Percentiles rank a stretch among this genome's conserved stretches.
These are phyloP conservation scores for Proales similis DNA, from an alignment of 1,140 invertebrate species.

Conservation along the genomic window DNA sequence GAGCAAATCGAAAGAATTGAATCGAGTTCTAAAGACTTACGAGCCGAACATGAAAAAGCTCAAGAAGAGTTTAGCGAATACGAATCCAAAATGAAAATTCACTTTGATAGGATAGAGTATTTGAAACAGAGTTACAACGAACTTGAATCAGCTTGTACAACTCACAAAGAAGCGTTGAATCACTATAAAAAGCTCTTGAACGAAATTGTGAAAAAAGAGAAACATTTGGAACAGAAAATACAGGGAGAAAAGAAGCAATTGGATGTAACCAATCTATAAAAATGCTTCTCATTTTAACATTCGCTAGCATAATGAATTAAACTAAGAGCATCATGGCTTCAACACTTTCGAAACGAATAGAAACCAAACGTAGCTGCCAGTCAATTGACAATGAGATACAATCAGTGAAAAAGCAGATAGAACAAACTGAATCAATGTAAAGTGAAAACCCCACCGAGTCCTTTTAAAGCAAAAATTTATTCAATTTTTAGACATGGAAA, in stretches of 20 bases:
- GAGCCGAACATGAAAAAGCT: constrained; percentile 38
- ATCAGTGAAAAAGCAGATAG: constrained; percentile 46
- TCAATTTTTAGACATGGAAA: constrained; percentile 45
- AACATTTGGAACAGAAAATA: constrained; percentile 40
- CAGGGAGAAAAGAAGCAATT: constrained; percentile 8
- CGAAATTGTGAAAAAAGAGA: constrained; percentile 36
- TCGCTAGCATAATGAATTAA: background rate
- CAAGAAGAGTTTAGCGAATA: constrained; percentile 41
- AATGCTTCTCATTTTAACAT: background rate
- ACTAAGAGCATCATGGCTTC: background rate
- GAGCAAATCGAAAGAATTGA: constrained; percentile 38
- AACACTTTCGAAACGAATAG: constrained; percentile 39
- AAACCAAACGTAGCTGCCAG: constrained; percentile 43
- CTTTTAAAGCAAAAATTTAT: constrained; percentile 17
- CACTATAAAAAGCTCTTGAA: constrained; percentile 21
- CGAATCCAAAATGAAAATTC: constrained; percentile 41
- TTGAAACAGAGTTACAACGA: constrained; percentile 41
- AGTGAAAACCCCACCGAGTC: background rate
- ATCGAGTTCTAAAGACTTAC: constrained; percentile 38
- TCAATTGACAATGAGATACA: constrained; percentile 47
- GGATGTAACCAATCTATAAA: constrained; percentile 16
- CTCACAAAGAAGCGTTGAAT: constrained; percentile 14
- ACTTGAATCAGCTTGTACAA: constrained; percentile 5
- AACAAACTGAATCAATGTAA: constrained; percentile 46
- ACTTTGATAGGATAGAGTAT: constrained; percentile 43